Evolutionary conservation across 2,888 invertebrate genomes (phyloP).

Genomic region (Lasioglossum calceatum): DNA sequence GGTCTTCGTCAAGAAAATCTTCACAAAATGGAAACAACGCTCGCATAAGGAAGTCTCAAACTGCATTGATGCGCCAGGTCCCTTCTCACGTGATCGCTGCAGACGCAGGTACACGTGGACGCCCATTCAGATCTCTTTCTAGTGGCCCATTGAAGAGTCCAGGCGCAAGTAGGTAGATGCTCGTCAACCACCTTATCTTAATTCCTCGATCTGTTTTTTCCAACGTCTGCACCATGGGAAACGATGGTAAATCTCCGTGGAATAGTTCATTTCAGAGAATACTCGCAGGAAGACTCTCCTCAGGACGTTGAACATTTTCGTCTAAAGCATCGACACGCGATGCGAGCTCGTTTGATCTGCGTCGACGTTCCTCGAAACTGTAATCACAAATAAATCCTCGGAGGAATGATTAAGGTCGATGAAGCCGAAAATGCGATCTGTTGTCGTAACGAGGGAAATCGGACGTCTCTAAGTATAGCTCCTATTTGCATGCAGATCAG

Average conservation of each 20-base stretch:
- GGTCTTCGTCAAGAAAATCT: not conserved
- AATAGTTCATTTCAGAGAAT: not conserved
- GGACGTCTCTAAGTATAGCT: constrained; percentile 77
- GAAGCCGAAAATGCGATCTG: constrained; percentile 70
- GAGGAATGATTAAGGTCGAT: constrained; percentile 71
- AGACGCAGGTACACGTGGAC: constrained; percentile 41
- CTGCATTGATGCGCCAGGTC: constrained; percentile 6
- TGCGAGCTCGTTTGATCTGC: not conserved
- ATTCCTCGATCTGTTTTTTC: constrained; percentile 33
- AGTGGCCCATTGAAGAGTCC: constrained; percentile 72
- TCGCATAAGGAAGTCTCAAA: not conserved
- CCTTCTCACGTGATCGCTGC: constrained; percentile 10
- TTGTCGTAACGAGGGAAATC: constrained; percentile 75
- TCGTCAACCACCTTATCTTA: constrained; percentile 60
- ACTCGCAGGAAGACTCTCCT: not conserved
- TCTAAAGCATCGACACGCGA: too few relatives aligned
- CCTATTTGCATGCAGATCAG: constrained; percentile 73
- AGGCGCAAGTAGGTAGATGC: constrained; percentile 36
- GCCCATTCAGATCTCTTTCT: constrained; percentile 68
- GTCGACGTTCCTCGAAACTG: not conserved
- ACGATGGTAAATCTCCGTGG: not conserved
- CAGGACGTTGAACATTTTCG: not conserved
- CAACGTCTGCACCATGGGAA: constrained; percentile 43
- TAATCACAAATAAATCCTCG: constrained; percentile 35
- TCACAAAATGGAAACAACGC: not conserved